These are phyloP conservation scores for Montifringilla adamsi DNA, from an alignment of 2,113 vertebrate genomes.

Conservation along the genomic window DNA sequence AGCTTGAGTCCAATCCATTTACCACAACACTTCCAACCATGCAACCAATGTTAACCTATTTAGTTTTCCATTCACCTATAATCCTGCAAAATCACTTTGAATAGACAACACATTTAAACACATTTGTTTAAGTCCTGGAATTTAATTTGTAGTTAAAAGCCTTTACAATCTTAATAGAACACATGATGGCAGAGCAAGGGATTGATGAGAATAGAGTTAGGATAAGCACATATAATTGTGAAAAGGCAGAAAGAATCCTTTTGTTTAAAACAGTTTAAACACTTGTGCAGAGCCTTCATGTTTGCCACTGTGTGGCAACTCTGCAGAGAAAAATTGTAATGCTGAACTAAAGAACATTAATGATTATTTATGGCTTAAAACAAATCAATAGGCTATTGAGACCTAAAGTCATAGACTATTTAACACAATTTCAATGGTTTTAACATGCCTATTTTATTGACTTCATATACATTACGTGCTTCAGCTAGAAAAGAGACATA, in stretches of 20 bases:
- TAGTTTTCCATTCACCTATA: not conserved
- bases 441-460: not conserved
- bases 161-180: not conserved
- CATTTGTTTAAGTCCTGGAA: not conserved
- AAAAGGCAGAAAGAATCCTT: not conserved
- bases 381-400: not conserved
- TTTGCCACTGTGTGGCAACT: not conserved
- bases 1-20: not conserved
- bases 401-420: not conserved
- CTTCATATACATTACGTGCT: not conserved
- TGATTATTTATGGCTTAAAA: not conserved
- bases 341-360: not conserved
- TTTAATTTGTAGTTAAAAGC: not conserved
- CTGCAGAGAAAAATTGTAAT: not conserved
- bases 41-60: not conserved
- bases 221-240: not conserved
- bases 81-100: not conserved
- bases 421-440: not conserved
- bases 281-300: not conserved
- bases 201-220: not conserved
- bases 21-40: not conserved
- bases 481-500: not conserved
- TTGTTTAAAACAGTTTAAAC: not conserved
- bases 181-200: not conserved
- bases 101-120: not conserved